Conservation (phyloP, 2,113 vertebrate genomes). For the Catharus minimus region DNA sequence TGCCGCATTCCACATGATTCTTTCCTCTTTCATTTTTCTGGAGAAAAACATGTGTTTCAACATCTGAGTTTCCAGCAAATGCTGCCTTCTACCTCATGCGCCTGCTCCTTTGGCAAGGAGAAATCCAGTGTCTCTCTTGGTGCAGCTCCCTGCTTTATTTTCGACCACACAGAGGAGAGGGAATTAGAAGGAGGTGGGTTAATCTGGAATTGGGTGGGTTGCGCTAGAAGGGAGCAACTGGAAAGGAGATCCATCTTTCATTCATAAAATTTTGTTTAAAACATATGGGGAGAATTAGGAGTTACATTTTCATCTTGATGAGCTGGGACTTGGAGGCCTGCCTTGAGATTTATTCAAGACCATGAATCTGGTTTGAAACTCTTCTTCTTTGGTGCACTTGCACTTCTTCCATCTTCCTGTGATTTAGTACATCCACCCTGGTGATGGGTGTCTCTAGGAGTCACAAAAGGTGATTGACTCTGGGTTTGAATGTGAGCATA, state of each 20-base stretch:
- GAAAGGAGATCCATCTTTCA: neutral
- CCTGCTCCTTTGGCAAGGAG: neutral
- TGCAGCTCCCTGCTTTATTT: neutral
- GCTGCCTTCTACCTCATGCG: neutral
- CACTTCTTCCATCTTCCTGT: neutral
- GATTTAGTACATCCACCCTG: neutral
- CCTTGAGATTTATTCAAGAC: neutral
- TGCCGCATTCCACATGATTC: neutral
- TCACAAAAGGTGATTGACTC: neutral
- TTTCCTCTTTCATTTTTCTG: neutral
- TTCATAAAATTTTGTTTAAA: constrained; percentile 15
- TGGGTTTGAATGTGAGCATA: neutral
- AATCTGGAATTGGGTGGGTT: neutral
- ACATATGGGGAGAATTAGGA: constrained; percentile 19
- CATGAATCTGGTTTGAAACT: neutral
- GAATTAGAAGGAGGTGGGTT: neutral
- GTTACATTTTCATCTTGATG: constrained; percentile 22
- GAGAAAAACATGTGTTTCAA: neutral
- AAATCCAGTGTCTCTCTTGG: neutral
- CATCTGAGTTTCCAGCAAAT: neutral
- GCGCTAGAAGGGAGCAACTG: neutral
- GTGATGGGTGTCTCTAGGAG: neutral
- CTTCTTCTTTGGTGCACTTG: neutral
- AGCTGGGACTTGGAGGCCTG: neutral
- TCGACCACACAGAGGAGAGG: neutral